Evolutionary conservation across 1,140 invertebrate genomes (phyloP).

Genomic region (Cydia fagiglandana): DNA sequence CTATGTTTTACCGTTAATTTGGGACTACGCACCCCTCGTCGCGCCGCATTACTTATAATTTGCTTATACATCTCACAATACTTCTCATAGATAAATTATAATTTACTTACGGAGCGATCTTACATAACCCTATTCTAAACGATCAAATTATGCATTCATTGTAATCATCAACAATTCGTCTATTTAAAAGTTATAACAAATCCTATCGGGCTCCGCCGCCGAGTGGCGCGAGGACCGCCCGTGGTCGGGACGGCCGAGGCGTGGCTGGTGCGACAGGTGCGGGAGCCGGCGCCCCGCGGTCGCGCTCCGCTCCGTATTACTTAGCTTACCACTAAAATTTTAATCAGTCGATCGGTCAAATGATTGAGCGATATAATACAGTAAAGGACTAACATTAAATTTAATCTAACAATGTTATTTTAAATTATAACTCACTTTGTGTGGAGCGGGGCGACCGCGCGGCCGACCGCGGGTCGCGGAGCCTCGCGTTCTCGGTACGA

Average conservation of each 20-base stretch:
- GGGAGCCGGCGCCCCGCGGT: not conserved
- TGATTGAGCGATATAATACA: slow-evolving; percentile 78
- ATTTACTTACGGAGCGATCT: slow-evolving; percentile 77
- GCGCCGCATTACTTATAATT: slow-evolving; percentile 67
- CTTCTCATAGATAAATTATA: slow-evolving; percentile 75
- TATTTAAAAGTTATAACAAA: slow-evolving; percentile 75
- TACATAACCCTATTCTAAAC: slow-evolving; percentile 78
- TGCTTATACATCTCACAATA: slow-evolving; percentile 67
- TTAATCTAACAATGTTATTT: slow-evolving; percentile 79
- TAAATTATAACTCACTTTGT: slow-evolving; percentile 76
- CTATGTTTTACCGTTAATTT: slow-evolving; percentile 70
- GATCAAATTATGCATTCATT: slow-evolving; percentile 76
- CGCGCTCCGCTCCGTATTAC: slow-evolving; percentile 60
- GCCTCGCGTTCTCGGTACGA: not conserved
- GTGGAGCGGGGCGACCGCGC: slow-evolving; percentile 55
- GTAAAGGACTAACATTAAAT: slow-evolving; percentile 79
- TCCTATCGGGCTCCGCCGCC: slow-evolving; percentile 53
- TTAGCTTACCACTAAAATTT: slow-evolving; percentile 79
- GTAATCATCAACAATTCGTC: slow-evolving; percentile 71
- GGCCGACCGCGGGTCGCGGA: slow-evolving; percentile 39
- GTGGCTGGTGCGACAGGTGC: not conserved
- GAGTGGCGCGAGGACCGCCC: slow-evolving; percentile 42
- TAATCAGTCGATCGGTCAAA: slow-evolving; percentile 79
- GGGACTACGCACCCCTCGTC: slow-evolving; percentile 67
- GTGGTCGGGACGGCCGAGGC: not conserved